A percentile compares a stretch with the other conserved stretches of the same genome.
These are phyloP conservation scores for Drosophila eugracilis DNA, from an alignment of 1,140 invertebrate genomes.

Conservation along the genomic window DNA sequence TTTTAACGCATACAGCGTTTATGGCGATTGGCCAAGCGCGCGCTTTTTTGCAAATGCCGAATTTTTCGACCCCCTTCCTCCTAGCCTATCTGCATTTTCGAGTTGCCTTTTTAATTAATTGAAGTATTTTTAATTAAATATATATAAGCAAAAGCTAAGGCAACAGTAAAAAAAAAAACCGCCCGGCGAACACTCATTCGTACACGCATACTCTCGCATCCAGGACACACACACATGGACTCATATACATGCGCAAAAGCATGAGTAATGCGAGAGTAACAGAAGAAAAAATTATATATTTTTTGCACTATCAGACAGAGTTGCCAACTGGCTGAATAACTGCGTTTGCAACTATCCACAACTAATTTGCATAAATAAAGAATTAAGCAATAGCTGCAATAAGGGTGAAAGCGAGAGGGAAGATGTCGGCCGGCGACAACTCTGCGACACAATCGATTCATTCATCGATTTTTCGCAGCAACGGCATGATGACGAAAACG, in stretches of 20 bases:
- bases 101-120: constrained; percentile 68
- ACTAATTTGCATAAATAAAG: constrained; percentile 57
- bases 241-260: constrained; percentile 63
- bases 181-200: constrained; percentile 42
- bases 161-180: constrained; percentile 56
- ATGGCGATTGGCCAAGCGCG: constrained; percentile 54
- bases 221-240: constrained; percentile 43
- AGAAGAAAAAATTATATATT: constrained; percentile 31
- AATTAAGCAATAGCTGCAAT: constrained; percentile 15
- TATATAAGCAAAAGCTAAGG: constrained; percentile 50
- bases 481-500: constrained; percentile 39
- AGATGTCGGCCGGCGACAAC: constrained; percentile 21
- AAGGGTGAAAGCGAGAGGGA: constrained; percentile 4
- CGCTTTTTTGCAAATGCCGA: constrained; percentile 60
- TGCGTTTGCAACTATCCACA: constrained; percentile 27
- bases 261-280: constrained; percentile 77
- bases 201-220: constrained; percentile 13
- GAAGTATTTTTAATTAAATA: constrained; percentile 76
- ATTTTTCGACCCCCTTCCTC: constrained; percentile 15
- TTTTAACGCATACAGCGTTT: constrained; percentile 60
- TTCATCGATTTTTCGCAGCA: constrained; percentile 84
- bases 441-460: constrained; percentile 79
- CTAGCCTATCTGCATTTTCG: constrained; percentile 30
- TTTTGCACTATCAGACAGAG: constrained; percentile 64
- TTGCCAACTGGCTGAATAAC: constrained; percentile 60